These are phyloP conservation scores for Pachliopta kotzebuea DNA, from an alignment of 2,888 invertebrate genomes.

Conservation along the genomic window DNA sequence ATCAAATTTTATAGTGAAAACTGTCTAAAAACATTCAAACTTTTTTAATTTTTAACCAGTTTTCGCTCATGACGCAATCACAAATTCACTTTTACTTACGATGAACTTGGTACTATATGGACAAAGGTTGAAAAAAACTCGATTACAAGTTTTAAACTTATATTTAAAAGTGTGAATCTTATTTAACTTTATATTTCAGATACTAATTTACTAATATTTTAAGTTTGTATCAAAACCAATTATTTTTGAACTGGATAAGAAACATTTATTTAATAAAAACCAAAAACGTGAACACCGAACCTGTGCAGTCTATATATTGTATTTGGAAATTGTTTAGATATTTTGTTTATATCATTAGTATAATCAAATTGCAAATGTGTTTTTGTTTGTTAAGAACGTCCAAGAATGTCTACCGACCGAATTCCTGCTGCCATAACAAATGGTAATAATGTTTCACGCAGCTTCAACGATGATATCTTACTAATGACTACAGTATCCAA, in stretches of 20 bases:
- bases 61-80: slow-evolving; percentile 26
- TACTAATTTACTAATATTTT: no score
- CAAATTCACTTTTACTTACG: slow-evolving; percentile 27
- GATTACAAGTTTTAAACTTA: not conserved
- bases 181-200: no score
- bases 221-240: no score
- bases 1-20: slow-evolving; percentile 21
- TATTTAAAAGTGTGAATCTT: not conserved
- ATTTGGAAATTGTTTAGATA: no score
- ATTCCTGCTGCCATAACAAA: not conserved
- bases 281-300: not conserved
- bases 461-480: not conserved
- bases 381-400: not conserved
- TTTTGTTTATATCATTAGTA: not conserved
- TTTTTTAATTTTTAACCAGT: slow-evolving; percentile 28
- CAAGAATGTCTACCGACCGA: not conserved
- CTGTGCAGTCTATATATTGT: not conserved
- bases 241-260: no score
- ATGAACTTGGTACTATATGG: slow-evolving; percentile 30
- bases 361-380: not conserved
- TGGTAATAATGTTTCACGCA: not conserved
- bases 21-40: slow-evolving; percentile 19
- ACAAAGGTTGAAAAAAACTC: slow-evolving; percentile 24
- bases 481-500: not conserved
- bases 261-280: no score